Base-by-base conservation (phyloP, 2,113 vertebrate species). In the Bubo scandiacus region DNA sequence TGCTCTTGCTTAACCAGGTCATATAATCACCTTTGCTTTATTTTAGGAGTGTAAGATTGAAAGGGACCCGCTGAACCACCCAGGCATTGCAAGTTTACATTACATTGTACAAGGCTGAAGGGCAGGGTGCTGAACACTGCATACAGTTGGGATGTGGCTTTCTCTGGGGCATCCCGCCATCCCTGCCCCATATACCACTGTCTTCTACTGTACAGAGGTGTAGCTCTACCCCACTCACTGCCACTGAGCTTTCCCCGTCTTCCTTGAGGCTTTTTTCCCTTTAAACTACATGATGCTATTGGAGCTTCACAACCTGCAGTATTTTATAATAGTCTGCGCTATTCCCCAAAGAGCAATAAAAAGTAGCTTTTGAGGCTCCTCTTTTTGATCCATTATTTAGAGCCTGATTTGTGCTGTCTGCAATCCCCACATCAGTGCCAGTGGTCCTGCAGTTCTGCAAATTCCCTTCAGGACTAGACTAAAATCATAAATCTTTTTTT, bases 341-440 rank as follows among this genome's bases (percentile, higher is more conserved):
- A 79, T 86, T 96, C 96, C 88, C 96, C 47, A 58, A 84, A 87
- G 91, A 94, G 81, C 68, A 89, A 91, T 94, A 91, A 92, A 84
- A 94, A 87, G 80, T 85, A 91, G 94, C 94, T 96, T 94, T 87
- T 75, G 94, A 95, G 90, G 77, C 81, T 96, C 92, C 86, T 96
- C 91, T 93, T 90, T 95, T 70, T 81, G 77, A 87, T 97, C 83
- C 93, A 96, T 98, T 96, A 94, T 97, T 97, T 96, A 97, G 91
- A 93, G 88, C 70, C 77, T 94, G 94, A 73, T 93, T 92, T 95
- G 92, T 86, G 84, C 79, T 86, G 81, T 96, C 94, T 96, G 92
- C 91, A 92, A 75, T 96, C 92, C 79, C 94, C 96, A 73, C 68
- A 84, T 94, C 79, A 92, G 87, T 92, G 88, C 91, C 51, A 94